Conservation (phyloP, 2,797 vertebrate species). For the Anguilla marmorata region DNA sequence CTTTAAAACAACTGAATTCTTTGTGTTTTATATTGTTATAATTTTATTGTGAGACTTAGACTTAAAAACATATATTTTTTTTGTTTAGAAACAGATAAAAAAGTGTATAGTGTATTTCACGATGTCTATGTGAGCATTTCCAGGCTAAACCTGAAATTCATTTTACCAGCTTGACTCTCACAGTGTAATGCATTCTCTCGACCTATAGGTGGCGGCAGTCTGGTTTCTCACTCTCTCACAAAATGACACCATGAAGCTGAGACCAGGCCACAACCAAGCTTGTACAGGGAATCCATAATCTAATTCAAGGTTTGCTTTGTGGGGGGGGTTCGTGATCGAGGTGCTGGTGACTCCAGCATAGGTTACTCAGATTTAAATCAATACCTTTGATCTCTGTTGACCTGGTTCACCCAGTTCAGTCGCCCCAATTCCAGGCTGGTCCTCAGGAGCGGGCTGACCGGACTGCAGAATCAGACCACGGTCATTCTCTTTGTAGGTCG, state of each 20-base stretch:
- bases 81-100: neutral
- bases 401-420: neutral
- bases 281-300: slow-evolving; percentile 2
- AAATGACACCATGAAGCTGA: neutral
- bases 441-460: neutral
- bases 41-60: too few species aligned
- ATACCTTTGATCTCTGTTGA: neutral
- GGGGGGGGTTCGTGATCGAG: neutral
- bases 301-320: neutral
- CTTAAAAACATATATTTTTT: neutral
- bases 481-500: neutral
- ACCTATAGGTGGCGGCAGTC: neutral
- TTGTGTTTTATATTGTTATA: too few species aligned
- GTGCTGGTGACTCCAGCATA: neutral
- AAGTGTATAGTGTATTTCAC: neutral
- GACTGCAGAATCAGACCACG: neutral
- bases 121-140: neutral
- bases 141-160: neutral
- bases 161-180: neutral
- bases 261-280: neutral
- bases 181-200: neutral
- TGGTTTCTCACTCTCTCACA: neutral
- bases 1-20: neutral
- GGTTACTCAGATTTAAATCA: neutral
- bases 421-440: too few species aligned